Conservation (phyloP, 2,888 invertebrate genomes). For the Ecdyonurus torrentis region DNA sequence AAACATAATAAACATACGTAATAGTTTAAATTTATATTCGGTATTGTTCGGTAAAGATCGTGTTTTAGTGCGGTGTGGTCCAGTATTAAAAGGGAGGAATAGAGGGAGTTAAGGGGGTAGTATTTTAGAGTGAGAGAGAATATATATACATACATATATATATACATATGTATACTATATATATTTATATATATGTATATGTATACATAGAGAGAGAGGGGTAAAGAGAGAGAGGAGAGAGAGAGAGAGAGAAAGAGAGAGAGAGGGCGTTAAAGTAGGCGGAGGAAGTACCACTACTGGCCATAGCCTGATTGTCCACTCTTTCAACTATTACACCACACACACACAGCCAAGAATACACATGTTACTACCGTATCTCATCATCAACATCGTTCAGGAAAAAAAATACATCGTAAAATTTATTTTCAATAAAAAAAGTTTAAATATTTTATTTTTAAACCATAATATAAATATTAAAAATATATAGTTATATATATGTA, state of each 20-base stretch:
- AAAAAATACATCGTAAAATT: too few species aligned
- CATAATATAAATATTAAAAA: too few species aligned
- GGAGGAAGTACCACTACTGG: neutral
- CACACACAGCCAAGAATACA: too few species aligned
- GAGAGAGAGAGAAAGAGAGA: neutral
- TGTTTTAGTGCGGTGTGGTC: neutral
- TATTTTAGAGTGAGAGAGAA: constrained; percentile 1
- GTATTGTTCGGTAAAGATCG: neutral
- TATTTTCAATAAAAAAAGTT: too few species aligned
- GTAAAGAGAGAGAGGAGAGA: neutral
- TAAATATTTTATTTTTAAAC: too few species aligned
- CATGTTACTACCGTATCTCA: too few species aligned
- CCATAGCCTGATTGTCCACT: neutral
- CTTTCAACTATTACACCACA: neutral
- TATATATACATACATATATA: too few species aligned
- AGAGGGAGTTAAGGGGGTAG: neutral
- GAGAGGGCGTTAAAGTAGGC: neutral
- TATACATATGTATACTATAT: too few species aligned
- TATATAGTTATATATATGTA: too few species aligned
- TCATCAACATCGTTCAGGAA: too few species aligned
- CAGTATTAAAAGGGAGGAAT: neutral
- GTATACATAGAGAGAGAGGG: too few species aligned
- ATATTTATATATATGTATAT: too few species aligned
- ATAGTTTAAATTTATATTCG: neutral
- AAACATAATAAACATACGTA: neutral